phyloP scores from a whole-genome alignment of 37 sponge, comb jelly and placozoan genomes.

The Aplysina aerophoba region DNA sequence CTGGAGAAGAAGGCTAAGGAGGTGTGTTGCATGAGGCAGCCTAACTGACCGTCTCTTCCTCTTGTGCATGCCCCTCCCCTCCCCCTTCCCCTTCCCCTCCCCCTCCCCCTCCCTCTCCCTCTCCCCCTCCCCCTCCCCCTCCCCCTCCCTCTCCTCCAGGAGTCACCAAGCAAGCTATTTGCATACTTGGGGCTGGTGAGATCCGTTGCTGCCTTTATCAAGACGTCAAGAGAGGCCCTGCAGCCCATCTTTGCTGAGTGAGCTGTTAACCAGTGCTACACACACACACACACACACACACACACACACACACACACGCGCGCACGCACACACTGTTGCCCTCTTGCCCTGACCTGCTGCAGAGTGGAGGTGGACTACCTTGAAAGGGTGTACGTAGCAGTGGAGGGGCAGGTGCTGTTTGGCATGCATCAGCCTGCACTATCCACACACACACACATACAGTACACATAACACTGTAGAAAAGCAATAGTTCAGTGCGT shows the following conservation, averaged over 20 bases:
- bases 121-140: neutral
- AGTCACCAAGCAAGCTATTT: neutral
- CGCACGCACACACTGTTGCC: neutral
- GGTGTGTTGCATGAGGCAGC: neutral
- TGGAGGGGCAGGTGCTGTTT: slow-evolving; percentile 10
- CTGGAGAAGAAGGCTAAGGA: neutral
- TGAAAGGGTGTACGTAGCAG: neutral
- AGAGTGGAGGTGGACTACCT: slow-evolving; percentile 13
- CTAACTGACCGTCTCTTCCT: too few species aligned
- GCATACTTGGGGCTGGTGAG: neutral
- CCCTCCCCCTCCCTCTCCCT: too few species aligned
- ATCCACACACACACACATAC: too few species aligned
- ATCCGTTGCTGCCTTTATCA: neutral
- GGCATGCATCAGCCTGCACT: too few species aligned
- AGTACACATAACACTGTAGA: too few species aligned
- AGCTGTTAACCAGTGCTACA: neutral
- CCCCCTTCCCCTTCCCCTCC: too few species aligned
- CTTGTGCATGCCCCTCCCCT: too few species aligned
- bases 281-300: slow-evolving; percentile 16
- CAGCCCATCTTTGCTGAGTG: neutral
- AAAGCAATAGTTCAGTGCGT: too few species aligned
- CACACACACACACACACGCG: neutral
- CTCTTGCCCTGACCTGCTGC: neutral
- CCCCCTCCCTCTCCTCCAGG: neutral
- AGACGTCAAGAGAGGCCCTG: neutral